Evolutionary conservation across 2,113 vertebrate genomes (phyloP).

Genomic region (Sisor rabdophorus): DNA sequence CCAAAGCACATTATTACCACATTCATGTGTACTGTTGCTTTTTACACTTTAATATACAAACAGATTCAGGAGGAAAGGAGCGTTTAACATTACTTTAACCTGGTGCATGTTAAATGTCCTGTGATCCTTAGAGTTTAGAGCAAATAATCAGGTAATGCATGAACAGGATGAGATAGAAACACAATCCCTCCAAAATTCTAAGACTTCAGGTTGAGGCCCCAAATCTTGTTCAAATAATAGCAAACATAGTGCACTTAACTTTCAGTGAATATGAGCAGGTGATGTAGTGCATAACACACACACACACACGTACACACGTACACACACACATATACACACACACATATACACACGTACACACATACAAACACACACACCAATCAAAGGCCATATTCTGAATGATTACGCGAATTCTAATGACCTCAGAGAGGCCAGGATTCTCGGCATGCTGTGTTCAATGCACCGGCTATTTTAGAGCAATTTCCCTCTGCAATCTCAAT

Average conservation of each 20-base stretch:
- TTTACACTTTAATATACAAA: background rate
- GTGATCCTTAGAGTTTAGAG: too few species aligned
- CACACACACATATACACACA: background rate
- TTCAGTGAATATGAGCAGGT: background rate
- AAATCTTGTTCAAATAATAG: too few species aligned
- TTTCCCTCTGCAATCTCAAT: constrained; percentile 91
- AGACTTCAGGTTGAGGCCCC: background rate
- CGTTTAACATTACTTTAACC: background rate
- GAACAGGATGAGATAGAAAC: background rate
- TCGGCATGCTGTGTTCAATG: constrained; percentile 59
- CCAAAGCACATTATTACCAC: too few species aligned
- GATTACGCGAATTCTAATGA: constrained; percentile 75
- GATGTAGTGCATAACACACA: background rate
- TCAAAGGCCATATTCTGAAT: constrained; percentile 68
- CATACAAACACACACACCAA: constrained; percentile 50
- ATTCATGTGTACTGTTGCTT: background rate
- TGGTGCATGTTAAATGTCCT: background rate
- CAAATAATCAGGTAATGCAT: too few species aligned
- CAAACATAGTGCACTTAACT: constrained; percentile 9
- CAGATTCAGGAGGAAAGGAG: too few species aligned
- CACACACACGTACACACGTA: background rate
- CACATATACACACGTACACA: background rate
- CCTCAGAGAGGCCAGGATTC: constrained; percentile 69
- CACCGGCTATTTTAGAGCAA: constrained; percentile 76
- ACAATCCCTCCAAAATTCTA: background rate